Evolutionary conservation across 2,888 invertebrate species (phyloP).

Genomic region (Linnaemya vulpina): DNA sequence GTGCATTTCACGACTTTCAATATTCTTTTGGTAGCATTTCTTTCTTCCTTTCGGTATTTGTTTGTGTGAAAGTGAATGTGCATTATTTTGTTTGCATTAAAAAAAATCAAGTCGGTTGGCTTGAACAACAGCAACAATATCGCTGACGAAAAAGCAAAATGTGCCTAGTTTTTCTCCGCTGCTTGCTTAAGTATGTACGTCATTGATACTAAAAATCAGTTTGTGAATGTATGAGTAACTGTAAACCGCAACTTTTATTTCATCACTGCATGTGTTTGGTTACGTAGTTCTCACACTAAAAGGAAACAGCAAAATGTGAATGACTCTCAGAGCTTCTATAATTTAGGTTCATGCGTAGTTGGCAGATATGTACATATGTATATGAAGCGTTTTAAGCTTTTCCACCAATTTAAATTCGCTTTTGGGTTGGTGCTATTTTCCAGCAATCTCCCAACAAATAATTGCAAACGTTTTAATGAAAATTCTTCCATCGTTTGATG

Average conservation of each 20-base stretch:
- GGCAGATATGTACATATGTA: neutral
- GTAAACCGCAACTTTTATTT: slow-evolving; percentile 54
- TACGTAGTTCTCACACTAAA: slow-evolving; percentile 29
- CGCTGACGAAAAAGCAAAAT: slow-evolving; percentile 26
- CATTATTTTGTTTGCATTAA: neutral
- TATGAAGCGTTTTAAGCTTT: neutral
- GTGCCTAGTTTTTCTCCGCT: slow-evolving; percentile 43
- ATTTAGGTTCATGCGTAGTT: slow-evolving; percentile 46
- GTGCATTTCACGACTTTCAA: too few species aligned
- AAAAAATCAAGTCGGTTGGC: neutral
- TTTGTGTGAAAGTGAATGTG: too few species aligned
- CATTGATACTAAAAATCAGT: slow-evolving; percentile 70
- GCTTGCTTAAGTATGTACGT: slow-evolving; percentile 63
- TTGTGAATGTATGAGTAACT: slow-evolving; percentile 28
- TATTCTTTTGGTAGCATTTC: too few species aligned
- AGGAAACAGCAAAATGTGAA: slow-evolving; percentile 30
- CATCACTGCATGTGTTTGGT: slow-evolving; percentile 39
- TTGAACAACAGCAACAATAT: neutral
- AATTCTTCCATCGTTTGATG: too few species aligned
- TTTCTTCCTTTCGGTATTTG: too few species aligned
- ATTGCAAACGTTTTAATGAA: too few species aligned
- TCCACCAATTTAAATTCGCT: slow-evolving; percentile 2
- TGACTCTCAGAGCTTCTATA: neutral
- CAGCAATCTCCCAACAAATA: too few species aligned
- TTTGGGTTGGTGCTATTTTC: neutral